These are phyloP conservation scores for Pholis gunnellus DNA, from an alignment of 2,113 vertebrate genomes.

Conservation along the genomic window DNA sequence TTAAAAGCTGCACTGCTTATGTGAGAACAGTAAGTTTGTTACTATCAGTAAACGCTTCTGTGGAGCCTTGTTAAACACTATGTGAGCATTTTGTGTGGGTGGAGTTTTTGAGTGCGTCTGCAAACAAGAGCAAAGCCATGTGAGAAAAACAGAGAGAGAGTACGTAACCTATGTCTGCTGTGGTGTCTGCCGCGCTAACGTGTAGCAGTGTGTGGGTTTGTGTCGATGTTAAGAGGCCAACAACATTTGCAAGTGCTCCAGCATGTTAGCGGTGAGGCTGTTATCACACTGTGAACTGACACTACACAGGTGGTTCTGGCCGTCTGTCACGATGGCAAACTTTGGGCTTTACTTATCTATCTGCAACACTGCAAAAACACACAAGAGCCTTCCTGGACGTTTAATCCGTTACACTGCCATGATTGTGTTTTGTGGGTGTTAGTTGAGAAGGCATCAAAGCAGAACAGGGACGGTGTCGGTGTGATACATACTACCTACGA, in stretches of 20 bases:
- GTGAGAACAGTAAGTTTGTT: neutral
- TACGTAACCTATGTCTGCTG: slow-evolving; percentile 13
- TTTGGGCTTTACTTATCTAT: neutral
- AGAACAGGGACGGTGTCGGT: neutral
- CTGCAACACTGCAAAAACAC: slow-evolving; percentile 15
- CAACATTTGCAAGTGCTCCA: slow-evolving; percentile 1
- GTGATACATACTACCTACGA: neutral
- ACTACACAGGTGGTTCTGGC: slow-evolving; percentile 40
- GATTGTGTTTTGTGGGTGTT: slow-evolving; percentile 11
- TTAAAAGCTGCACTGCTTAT: neutral
- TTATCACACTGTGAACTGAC: slow-evolving; percentile 44
- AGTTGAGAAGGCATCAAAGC: neutral
- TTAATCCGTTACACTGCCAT: neutral
- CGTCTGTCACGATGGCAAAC: slow-evolving; percentile 2
- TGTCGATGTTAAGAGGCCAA: slow-evolving; percentile 13
- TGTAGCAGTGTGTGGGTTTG: slow-evolving; percentile 22
- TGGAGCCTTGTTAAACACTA: slow-evolving; percentile 1
- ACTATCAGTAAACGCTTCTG: slow-evolving; percentile 1
- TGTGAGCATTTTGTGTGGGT: slow-evolving; percentile 32
- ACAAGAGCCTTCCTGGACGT: neutral
- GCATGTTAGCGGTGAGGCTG: slow-evolving; percentile 4
- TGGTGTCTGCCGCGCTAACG: slow-evolving; percentile 1
- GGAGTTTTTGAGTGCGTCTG: slow-evolving; percentile 35
- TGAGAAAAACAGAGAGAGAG: slow-evolving; percentile 30
- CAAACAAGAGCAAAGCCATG: slow-evolving; percentile 45